Evolutionary conservation across 2,888 invertebrate species (phyloP).

Genomic region (Epinotia ramella): DNA sequence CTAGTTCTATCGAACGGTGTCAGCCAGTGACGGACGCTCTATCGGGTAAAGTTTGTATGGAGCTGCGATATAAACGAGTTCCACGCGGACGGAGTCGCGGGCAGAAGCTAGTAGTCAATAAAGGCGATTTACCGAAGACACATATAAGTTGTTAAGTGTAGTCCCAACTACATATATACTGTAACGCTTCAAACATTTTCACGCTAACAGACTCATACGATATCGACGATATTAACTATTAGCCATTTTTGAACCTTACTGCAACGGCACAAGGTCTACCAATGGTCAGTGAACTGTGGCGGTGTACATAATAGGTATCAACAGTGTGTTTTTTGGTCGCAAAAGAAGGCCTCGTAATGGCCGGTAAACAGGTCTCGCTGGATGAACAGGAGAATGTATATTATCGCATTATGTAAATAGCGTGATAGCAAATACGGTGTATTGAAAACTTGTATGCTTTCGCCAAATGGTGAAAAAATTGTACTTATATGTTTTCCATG

Average conservation of each 20-base stretch:
- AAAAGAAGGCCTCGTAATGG: constrained; percentile 37
- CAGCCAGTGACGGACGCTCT: too few species aligned
- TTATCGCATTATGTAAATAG: constrained; percentile 42
- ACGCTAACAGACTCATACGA: not conserved
- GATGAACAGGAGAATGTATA: constrained; percentile 36
- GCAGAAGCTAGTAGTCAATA: too few species aligned
- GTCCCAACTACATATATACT: not conserved
- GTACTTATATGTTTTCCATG: too few species aligned
- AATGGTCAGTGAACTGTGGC: not conserved
- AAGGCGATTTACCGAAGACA: too few species aligned
- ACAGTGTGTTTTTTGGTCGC: constrained; percentile 13
- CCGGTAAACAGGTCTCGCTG: constrained; percentile 38
- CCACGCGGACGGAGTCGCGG: too few species aligned
- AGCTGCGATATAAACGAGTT: too few species aligned
- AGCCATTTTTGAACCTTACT: constrained; percentile 5
- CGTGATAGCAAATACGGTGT: constrained; percentile 32
- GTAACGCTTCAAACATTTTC: constrained; percentile 4
- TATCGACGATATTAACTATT: too few species aligned
- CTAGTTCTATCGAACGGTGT: too few species aligned
- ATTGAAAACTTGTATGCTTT: constrained; percentile 5
- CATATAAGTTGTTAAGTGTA: not conserved
- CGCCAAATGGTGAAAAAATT: not conserved
- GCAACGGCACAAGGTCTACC: not conserved
- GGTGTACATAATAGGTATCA: constrained; percentile 20
- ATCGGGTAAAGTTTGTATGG: too few species aligned